Conservation (phyloP, 2,797 vertebrate genomes). For the Phyllotis vaccarum region DNA sequence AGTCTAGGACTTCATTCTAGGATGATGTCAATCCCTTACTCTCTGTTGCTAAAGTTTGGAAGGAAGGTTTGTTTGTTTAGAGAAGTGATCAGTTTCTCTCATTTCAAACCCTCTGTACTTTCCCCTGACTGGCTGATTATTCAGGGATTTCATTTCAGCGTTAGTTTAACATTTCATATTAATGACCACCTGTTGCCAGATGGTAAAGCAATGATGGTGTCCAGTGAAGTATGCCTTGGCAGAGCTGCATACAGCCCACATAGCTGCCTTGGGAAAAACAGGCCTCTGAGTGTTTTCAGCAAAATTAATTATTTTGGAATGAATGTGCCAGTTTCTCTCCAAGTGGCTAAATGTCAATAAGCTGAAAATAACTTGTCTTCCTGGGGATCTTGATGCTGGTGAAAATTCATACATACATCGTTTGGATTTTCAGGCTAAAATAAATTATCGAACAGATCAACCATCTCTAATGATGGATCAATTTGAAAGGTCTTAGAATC, state of each 20-base stretch:
- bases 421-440: not conserved
- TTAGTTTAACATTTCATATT: constrained; percentile 77
- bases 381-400: constrained; percentile 47
- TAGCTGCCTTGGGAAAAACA: constrained; percentile 65
- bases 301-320: constrained; percentile 82
- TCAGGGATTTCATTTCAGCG: constrained; percentile 67
- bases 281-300: constrained; percentile 69
- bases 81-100: constrained; percentile 62
- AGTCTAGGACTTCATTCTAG: not conserved
- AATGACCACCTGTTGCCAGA: constrained; percentile 82
- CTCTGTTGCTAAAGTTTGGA: constrained; percentile 42
- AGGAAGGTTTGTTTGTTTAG: constrained; percentile 30
- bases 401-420: not conserved
- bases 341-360: constrained; percentile 73
- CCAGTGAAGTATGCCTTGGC: constrained; percentile 71
- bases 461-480: not conserved
- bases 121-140: constrained; percentile 64
- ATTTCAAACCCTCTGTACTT: constrained; percentile 48
- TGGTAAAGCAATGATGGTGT: constrained; percentile 66
- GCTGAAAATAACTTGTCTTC: constrained; percentile 71
- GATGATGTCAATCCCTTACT: not conserved
- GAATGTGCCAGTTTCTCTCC: constrained; percentile 67
- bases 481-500: constrained; percentile 30
- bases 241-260: not conserved
- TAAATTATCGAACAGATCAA: constrained; percentile 21